Percentiles rank a stretch among this genome's conserved stretches.
Evolutionary conservation across 2,113 vertebrate species (phyloP).

Genomic region (Mormyrus iriodes): DNA sequence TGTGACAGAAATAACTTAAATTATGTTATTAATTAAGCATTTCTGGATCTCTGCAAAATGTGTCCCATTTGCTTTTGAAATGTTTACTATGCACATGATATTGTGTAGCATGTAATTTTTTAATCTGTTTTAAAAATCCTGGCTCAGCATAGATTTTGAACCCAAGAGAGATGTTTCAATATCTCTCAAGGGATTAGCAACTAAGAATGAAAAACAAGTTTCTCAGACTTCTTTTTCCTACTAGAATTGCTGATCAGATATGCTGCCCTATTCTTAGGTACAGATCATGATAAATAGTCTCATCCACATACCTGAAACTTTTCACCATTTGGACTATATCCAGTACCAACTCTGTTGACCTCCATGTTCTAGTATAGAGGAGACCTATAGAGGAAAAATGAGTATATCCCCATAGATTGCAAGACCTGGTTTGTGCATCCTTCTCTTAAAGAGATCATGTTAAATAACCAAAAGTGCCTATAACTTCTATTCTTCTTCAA

Average conservation of each 20-base stretch:
- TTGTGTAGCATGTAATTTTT: neutral
- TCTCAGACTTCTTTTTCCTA: neutral
- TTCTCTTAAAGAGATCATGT: neutral
- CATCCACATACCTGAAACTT: neutral
- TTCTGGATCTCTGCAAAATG: neutral
- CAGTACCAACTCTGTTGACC: slow-evolving; percentile 5
- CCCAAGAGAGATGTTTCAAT: neutral
- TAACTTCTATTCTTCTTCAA: neutral
- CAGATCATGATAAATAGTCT: neutral
- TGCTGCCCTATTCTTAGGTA: neutral
- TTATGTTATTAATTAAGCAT: neutral
- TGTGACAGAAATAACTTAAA: neutral
- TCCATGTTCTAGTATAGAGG: neutral
- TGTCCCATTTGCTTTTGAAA: neutral
- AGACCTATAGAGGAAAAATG: neutral
- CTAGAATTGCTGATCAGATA: neutral
- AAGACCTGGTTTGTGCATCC: neutral
- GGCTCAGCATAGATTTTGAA: neutral
- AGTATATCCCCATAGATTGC: neutral
- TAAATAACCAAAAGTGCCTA: neutral
- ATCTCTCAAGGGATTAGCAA: neutral
- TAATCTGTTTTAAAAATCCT: neutral
- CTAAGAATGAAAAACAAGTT: neutral
- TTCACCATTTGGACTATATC: neutral
- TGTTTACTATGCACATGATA: neutral